Conservation (phyloP, 2,113 vertebrate species). For the Syngnathoides biaculeatus region DNA sequence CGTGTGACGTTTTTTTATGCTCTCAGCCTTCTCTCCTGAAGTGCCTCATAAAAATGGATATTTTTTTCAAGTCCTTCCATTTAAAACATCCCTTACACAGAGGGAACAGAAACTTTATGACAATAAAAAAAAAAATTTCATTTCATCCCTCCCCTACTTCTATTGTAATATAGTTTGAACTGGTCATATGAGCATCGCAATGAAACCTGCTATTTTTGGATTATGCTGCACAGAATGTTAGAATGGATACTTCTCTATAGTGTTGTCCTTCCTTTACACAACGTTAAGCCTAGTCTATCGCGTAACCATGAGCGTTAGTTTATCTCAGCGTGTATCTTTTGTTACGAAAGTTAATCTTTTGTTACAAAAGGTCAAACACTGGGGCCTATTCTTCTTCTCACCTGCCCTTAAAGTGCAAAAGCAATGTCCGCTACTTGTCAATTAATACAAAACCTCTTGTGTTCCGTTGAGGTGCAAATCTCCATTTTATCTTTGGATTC, state of each 20-base stretch:
- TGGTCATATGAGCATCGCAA: neutral
- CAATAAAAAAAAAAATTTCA: too few species aligned
- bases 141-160: neutral
- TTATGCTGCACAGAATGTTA: constrained; percentile 18
- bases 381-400: neutral
- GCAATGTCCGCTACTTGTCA: constrained; percentile 1
- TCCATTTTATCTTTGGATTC: neutral
- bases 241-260: too few species aligned
- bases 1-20: neutral
- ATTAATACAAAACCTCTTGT: constrained; percentile 1
- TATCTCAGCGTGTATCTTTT: neutral
- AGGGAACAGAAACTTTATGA: constrained; percentile 2
- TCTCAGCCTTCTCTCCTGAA: constrained; percentile 6
- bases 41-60: constrained; percentile 1
- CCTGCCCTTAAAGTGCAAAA: constrained; percentile 5
- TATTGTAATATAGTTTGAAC: neutral
- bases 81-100: constrained; percentile 6
- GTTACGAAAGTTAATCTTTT: constrained; percentile 24
- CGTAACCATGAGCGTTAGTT: neutral
- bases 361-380: constrained; percentile 32
- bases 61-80: constrained; percentile 21
- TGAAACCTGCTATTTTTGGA: neutral
- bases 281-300: neutral
- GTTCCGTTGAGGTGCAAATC: neutral
- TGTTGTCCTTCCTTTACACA: neutral